Percentiles rank a stretch among this genome's conserved stretches.
Conservation (phyloP, 2,888 invertebrate species). For the Merodon equestris region DNA sequence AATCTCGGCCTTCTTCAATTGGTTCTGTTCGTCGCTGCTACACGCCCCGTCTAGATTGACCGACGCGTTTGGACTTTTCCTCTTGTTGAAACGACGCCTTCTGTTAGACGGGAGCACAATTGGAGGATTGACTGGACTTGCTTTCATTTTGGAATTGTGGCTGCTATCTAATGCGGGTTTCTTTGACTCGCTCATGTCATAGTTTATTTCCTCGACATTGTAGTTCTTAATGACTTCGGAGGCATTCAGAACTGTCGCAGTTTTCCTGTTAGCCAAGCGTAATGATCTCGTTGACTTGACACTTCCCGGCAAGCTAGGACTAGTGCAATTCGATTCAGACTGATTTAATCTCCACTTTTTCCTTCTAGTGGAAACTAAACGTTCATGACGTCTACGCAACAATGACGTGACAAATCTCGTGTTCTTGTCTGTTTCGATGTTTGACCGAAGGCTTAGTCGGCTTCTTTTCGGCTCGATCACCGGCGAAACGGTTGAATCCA, state of each 20-base stretch:
- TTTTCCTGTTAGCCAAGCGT: slow-evolving; percentile 52
- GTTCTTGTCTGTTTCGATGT: slow-evolving; percentile 41
- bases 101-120: not conserved
- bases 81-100: slow-evolving; percentile 53
- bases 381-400: slow-evolving; percentile 44
- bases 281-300: slow-evolving; percentile 36
- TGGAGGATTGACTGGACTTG: not conserved
- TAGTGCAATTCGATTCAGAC: slow-evolving; percentile 5
- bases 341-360: slow-evolving; percentile 39
- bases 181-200: not conserved
- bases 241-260: not conserved
- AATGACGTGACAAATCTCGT: slow-evolving; percentile 42
- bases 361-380: slow-evolving; percentile 40
- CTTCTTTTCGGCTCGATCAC: slow-evolving; percentile 69
- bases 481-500: slow-evolving; percentile 14
- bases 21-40: slow-evolving; percentile 41
- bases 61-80: slow-evolving; percentile 19
- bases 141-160: not conserved
- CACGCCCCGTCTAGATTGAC: slow-evolving; percentile 25
- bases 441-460: slow-evolving; percentile 38
- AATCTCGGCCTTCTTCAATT: not conserved
- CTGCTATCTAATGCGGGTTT: not conserved
- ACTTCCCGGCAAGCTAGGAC: not conserved
- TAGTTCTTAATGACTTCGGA: not conserved
- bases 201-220: slow-evolving; percentile 2